These are phyloP conservation scores for Pteronura brasiliensis DNA, from an alignment of 2,113 vertebrate genomes.

Conservation along the genomic window DNA sequence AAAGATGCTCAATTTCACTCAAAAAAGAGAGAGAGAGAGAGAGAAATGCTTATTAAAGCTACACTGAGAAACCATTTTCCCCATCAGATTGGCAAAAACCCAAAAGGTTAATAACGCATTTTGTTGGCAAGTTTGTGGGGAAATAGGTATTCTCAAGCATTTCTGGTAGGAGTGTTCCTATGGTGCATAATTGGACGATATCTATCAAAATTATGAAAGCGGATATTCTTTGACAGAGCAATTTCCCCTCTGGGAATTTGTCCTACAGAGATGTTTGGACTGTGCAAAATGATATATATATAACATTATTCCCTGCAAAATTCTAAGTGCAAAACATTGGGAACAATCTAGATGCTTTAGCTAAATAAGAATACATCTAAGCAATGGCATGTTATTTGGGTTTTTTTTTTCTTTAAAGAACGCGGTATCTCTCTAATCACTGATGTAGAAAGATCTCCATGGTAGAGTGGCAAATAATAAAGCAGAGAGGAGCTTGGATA, in stretches of 20 bases:
- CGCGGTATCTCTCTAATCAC: background rate
- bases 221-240: background rate
- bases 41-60: constrained; percentile 30
- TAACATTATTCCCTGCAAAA: background rate
- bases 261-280: background rate
- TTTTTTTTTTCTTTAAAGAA: background rate
- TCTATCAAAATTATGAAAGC: constrained; percentile 1
- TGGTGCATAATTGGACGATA: background rate
- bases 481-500: background rate
- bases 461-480: background rate
- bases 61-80: background rate
- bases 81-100: background rate
- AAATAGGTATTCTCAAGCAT: background rate
- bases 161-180: background rate
- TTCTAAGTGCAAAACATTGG: background rate
- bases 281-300: background rate
- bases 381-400: background rate
- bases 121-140: background rate
- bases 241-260: background rate
- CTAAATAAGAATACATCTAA: background rate
- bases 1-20: background rate
- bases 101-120: background rate
- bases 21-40: background rate
- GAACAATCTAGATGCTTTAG: background rate
- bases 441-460: background rate